phyloP scores from a whole-genome alignment of 1,140 invertebrate genomes.

The Steinernema khuongi region DNA sequence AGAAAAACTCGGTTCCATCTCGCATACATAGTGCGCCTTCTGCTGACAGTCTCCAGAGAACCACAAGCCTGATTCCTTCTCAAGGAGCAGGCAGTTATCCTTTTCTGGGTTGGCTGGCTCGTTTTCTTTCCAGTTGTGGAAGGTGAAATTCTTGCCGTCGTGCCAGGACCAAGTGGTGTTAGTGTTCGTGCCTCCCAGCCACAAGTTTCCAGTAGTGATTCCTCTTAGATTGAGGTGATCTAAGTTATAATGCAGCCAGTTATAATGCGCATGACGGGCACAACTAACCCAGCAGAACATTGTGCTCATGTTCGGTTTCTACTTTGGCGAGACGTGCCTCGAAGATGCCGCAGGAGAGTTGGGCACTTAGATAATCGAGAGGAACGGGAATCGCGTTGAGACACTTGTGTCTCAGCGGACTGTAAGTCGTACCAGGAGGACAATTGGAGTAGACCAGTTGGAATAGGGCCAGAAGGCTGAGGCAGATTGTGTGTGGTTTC shows the following conservation, averaged over 20 bases:
- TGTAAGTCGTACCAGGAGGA: neutral
- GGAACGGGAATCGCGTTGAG: constrained; percentile 2
- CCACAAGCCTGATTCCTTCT: neutral
- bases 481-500: no score
- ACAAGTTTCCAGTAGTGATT: neutral
- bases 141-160: neutral
- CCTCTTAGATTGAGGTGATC: neutral
- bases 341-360: neutral
- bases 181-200: neutral
- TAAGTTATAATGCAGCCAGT: no score
- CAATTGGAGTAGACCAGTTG: no score
- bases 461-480: no score
- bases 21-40: neutral
- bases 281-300: neutral
- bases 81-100: neutral
- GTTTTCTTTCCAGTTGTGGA: neutral
- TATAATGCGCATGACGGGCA: no score
- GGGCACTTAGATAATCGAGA: neutral
- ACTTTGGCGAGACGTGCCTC: neutral
- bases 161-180: constrained; percentile 5
- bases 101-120: neutral
- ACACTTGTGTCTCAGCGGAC: neutral
- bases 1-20: neutral
- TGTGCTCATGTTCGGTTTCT: neutral
- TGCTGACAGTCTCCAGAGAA: neutral